phyloP scores from a whole-genome alignment of 2,888 invertebrate genomes.

The Macroteleia sp. region DNA sequence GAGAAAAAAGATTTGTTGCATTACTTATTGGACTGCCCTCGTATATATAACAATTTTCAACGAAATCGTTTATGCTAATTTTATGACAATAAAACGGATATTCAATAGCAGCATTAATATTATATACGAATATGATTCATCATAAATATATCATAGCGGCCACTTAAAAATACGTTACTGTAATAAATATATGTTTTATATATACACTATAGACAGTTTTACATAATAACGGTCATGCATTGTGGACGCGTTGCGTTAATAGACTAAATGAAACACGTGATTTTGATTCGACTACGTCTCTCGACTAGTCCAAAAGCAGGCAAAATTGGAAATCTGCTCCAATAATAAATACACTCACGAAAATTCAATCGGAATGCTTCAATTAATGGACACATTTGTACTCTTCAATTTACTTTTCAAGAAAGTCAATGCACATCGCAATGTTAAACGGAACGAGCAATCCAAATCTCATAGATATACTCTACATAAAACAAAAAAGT shows the following conservation, averaged over 20 bases:
- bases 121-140: conserved; percentile 41
- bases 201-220: conserved; percentile 32
- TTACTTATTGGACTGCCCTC: too few relatives aligned
- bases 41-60: too few relatives aligned
- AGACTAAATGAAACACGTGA: too few relatives aligned
- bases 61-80: too few relatives aligned
- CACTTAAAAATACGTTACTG: conserved; percentile 50
- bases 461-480: too few relatives aligned
- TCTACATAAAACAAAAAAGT: too few relatives aligned
- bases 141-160: conserved; percentile 36
- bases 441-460: too few relatives aligned
- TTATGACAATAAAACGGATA: too few relatives aligned
- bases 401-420: conserved; percentile 19
- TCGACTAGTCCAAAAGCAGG: background rate
- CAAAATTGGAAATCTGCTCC: conserved; percentile 39
- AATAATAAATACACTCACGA: conserved; percentile 35
- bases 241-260: too few relatives aligned
- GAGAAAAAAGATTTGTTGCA: too few relatives aligned
- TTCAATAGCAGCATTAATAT: too few relatives aligned
- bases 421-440: conserved; percentile 16
- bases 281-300: conserved; percentile 10
- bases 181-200: conserved; percentile 44
- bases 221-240: conserved; percentile 39
- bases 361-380: conserved; percentile 13
- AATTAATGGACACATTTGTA: conserved; percentile 40